Evolutionary conservation across 2,113 vertebrate species (phyloP).

Genomic region (Microtus pennsylvanicus): DNA sequence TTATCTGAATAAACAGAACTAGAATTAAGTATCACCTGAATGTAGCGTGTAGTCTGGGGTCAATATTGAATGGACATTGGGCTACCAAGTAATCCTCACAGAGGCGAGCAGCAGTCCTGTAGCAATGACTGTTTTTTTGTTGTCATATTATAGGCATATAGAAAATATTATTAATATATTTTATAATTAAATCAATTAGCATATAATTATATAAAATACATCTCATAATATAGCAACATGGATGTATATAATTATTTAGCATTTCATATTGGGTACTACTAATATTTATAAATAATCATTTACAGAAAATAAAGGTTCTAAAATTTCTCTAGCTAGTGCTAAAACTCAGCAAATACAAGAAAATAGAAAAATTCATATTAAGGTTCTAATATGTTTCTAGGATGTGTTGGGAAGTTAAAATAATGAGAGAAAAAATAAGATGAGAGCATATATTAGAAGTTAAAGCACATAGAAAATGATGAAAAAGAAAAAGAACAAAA

Average conservation of each 20-base stretch:
- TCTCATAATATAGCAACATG: not conserved
- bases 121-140: not conserved
- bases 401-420: not conserved
- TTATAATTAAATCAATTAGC: not conserved
- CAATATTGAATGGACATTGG: not conserved
- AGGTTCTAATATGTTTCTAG: not conserved
- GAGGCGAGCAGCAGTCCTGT: not conserved
- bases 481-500: not conserved
- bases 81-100: not conserved
- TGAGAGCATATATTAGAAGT: not conserved
- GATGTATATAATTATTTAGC: not conserved
- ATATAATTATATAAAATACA: not conserved
- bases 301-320: not conserved
- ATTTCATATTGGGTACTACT: not conserved
- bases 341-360: not conserved
- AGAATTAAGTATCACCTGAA: not conserved
- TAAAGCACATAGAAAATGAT: not conserved
- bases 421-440: not conserved
- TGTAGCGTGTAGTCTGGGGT: not conserved
- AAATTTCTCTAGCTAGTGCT: not conserved
- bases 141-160: not conserved
- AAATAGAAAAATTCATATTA: not conserved
- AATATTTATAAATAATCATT: not conserved
- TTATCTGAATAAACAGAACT: not conserved
- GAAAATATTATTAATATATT: not conserved